phyloP scores from a whole-genome alignment of 2,888 invertebrate species.

The Pyrochroa serraticornis region DNA sequence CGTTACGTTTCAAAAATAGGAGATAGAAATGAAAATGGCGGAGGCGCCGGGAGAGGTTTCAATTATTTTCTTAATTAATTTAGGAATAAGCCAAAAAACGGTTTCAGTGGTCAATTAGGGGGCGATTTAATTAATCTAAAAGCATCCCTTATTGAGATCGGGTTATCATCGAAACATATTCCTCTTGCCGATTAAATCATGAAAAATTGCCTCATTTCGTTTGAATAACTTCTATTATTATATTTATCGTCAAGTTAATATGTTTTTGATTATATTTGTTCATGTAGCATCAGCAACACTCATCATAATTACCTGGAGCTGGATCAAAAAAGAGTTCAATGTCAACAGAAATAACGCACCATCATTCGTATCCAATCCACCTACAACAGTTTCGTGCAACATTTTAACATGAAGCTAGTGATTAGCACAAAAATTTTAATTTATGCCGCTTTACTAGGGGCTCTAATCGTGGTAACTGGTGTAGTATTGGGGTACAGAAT shows the following conservation, averaged over 20 bases:
- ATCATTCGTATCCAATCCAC: neutral
- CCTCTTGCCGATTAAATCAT: constrained; percentile 20
- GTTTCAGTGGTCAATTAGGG: too few species aligned
- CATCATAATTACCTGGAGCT: neutral
- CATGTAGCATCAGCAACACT: constrained; percentile 4
- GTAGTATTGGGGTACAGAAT: constrained; percentile 39
- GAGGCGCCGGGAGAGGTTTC: too few species aligned
- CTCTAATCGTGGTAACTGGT: constrained; percentile 32
- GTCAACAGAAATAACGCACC: neutral
- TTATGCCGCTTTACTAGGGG: constrained; percentile 35
- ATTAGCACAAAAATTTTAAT: constrained; percentile 34
- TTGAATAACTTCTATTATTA: constrained; percentile 1
- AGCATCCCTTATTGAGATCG: too few species aligned
- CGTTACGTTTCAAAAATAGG: too few species aligned
- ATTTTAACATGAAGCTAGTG: constrained; percentile 27
- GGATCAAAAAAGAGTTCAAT: too few species aligned
- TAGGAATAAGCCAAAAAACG: too few species aligned
- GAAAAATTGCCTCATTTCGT: constrained; percentile 18
- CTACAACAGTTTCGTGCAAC: neutral
- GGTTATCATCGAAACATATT: too few species aligned
- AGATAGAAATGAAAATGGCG: too few species aligned
- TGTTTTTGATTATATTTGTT: constrained; percentile 13
- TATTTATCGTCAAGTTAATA: constrained; percentile 9
- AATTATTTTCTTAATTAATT: too few species aligned
- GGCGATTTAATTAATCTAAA: too few species aligned